Conservation (phyloP, 2,888 invertebrate genomes). For the Trichacis sp. region DNA sequence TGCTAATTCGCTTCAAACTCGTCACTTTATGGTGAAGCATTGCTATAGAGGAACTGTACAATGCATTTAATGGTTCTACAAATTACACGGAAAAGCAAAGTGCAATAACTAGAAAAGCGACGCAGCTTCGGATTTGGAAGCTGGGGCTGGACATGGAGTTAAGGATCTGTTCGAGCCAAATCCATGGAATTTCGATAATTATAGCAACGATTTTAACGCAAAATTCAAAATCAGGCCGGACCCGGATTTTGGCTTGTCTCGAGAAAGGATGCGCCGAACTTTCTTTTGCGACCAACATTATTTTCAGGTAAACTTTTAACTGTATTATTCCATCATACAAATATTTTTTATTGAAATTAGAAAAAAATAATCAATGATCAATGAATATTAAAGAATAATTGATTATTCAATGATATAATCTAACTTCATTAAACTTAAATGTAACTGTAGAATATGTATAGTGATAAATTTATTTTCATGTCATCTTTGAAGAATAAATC, state of each 20-base stretch:
- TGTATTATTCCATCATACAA: no score
- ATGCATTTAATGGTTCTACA: slow-evolving; percentile 80
- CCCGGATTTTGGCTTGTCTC: slow-evolving; percentile 75
- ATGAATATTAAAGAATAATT: no score
- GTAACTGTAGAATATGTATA: no score
- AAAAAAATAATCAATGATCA: no score
- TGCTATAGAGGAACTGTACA: slow-evolving; percentile 72
- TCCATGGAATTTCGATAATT: slow-evolving; percentile 80
- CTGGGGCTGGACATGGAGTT: slow-evolving; percentile 81
- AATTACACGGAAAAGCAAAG: slow-evolving; percentile 80
- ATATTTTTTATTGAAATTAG: no score
- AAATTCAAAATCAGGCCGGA: slow-evolving; percentile 79
- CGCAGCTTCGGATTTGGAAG: slow-evolving; percentile 74
- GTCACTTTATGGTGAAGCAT: slow-evolving; percentile 49
- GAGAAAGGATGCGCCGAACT: slow-evolving; percentile 87
- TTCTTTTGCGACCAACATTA: slow-evolving; percentile 77
- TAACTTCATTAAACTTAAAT: no score
- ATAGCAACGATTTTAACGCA: slow-evolving; percentile 77
- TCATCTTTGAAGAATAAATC: no score
- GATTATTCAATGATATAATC: no score
- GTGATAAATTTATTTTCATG: no score
- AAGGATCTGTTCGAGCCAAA: slow-evolving; percentile 86
- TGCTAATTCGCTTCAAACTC: slow-evolving; percentile 69
- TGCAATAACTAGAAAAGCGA: slow-evolving; percentile 74
- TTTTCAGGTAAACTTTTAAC: slow-evolving; percentile 71